phyloP scores from a whole-genome alignment of 2,113 vertebrate genomes.

The Anguilla rostrata region DNA sequence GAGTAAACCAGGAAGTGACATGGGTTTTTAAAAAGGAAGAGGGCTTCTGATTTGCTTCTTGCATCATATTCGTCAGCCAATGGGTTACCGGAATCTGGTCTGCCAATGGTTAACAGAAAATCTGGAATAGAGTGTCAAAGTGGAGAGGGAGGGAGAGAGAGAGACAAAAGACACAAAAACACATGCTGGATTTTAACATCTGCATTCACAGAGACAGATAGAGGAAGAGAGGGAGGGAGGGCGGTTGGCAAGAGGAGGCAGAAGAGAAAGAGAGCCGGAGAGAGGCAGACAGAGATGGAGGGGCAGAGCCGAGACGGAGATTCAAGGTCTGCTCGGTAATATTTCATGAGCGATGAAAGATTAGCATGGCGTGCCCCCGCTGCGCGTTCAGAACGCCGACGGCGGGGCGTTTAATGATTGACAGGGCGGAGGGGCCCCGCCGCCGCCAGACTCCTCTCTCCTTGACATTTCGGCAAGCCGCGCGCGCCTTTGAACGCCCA shows the following conservation, averaged over 20 bases:
- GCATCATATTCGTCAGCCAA: no score
- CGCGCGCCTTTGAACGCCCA: background rate
- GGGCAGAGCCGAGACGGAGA: slow-evolving; percentile 5
- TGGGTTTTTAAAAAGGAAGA: no score
- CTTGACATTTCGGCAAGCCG: background rate
- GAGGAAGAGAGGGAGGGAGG: background rate
- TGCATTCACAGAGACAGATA: background rate
- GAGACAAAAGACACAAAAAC: no score
- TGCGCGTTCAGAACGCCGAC: background rate
- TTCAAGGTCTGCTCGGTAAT: slow-evolving; percentile 23
- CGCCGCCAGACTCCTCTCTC: background rate
- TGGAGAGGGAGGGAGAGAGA: no score
- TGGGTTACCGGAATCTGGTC: no score
- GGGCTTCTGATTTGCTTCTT: no score
- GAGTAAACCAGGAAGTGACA: no score
- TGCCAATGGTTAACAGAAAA: no score
- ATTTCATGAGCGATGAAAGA: slow-evolving; percentile 26
- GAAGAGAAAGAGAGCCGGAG: background rate
- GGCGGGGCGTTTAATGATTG: background rate
- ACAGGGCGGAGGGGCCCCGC: background rate
- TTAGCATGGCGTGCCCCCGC: slow-evolving; percentile 6
- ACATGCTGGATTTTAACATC: no score
- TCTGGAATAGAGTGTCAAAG: no score
- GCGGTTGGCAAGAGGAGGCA: background rate
- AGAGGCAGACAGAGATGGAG: background rate